Evolutionary conservation across 2,113 vertebrate genomes (phyloP).

Genomic region (Balaeniceps rex): DNA sequence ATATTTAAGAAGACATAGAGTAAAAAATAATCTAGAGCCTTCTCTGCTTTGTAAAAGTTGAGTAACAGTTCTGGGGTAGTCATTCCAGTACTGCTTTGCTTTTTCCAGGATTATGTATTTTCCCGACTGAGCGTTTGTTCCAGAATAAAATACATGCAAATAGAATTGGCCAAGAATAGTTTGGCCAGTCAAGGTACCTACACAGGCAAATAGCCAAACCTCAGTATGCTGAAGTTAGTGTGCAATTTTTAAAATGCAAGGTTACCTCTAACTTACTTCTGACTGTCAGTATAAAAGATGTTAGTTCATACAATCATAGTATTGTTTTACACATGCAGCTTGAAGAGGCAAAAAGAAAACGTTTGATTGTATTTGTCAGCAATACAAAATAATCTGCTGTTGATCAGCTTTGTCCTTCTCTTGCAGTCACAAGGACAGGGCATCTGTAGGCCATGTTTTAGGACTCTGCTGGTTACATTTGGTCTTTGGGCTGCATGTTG

Average conservation of each 20-base stretch:
- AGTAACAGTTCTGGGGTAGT: background rate
- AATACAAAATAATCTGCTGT: background rate
- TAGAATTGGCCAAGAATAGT: background rate
- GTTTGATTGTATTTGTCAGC: slow-evolving; percentile 28
- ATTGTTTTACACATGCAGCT: background rate
- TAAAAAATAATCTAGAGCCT: background rate
- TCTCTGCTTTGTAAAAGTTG: background rate
- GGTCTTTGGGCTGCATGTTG: slow-evolving; percentile 63
- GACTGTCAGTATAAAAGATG: background rate
- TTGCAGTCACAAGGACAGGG: slow-evolving; percentile 58
- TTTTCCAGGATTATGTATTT: background rate
- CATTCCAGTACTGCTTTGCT: background rate
- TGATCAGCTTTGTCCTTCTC: slow-evolving; percentile 62
- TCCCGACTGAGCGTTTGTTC: background rate
- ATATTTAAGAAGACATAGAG: background rate
- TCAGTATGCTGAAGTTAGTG: background rate
- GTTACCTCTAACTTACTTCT: background rate
- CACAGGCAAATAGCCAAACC: background rate
- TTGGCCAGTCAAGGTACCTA: background rate
- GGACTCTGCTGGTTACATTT: slow-evolving; percentile 62
- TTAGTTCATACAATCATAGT: background rate
- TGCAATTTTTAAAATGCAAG: background rate
- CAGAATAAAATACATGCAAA: background rate
- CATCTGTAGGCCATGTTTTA: slow-evolving; percentile 58
- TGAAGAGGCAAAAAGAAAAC: background rate